Evolutionary conservation across 2,888 invertebrate genomes (phyloP).

Genomic region (Lottia scabra): DNA sequence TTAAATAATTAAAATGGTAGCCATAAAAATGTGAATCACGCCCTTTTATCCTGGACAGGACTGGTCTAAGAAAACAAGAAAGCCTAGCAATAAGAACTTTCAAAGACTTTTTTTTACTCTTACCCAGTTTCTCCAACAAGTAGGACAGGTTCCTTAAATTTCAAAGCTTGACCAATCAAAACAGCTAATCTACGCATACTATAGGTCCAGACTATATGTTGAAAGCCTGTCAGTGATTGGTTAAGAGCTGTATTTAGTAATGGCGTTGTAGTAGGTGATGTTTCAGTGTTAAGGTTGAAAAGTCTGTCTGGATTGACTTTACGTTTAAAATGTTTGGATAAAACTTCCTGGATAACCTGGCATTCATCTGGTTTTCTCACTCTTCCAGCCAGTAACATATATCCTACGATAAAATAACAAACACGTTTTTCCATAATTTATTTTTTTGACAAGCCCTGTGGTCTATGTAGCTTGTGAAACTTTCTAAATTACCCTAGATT

Average conservation of each 20-base stretch:
- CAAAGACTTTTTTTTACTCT: too few relatives aligned
- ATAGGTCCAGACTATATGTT: constrained; percentile 93
- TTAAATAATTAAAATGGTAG: too few relatives aligned
- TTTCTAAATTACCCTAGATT: too few relatives aligned
- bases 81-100: too few relatives aligned
- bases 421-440: too few relatives aligned
- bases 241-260: constrained; percentile 42
- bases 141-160: constrained; percentile 93
- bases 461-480: too few relatives aligned
- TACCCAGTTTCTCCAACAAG: constrained; percentile 94
- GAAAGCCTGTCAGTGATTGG: constrained; percentile 71
- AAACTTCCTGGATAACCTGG: constrained; percentile 81
- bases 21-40: too few relatives aligned
- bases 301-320: constrained; percentile 79
- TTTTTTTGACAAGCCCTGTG: too few relatives aligned
- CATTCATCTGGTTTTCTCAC: constrained; percentile 88
- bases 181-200: constrained; percentile 83
- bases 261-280: constrained; percentile 80
- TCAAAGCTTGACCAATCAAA: constrained; percentile 79
- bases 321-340: constrained; percentile 78
- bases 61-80: too few relatives aligned
- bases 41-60: too few relatives aligned
- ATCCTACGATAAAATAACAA: constrained; percentile 72
- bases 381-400: constrained; percentile 91
- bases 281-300: constrained; percentile 74